Conservation (phyloP, 2,888 invertebrate species). For the Drosophila demipolita region DNA sequence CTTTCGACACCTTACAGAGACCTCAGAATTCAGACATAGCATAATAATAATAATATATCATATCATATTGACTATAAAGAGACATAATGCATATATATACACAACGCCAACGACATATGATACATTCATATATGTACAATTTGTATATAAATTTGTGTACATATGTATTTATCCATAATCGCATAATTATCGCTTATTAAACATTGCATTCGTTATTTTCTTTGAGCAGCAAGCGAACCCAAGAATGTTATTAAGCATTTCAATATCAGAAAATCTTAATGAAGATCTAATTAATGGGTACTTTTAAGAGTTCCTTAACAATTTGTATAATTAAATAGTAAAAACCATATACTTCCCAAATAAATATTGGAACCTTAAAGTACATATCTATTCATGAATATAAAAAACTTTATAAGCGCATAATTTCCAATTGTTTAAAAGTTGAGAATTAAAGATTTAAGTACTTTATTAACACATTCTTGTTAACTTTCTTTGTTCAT, state of each 20-base stretch:
- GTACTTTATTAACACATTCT: neutral
- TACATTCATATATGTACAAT: slow-evolving; percentile 32
- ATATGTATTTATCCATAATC: slow-evolving; percentile 19
- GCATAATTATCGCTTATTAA: slow-evolving; percentile 47
- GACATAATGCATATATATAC: slow-evolving; percentile 57
- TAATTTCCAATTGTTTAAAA: neutral
- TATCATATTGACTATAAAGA: slow-evolving; percentile 67
- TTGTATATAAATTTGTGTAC: slow-evolving; percentile 27
- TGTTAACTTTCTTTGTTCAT: neutral
- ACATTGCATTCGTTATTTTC: slow-evolving; percentile 17
- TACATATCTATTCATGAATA: neutral
- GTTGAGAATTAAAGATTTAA: neutral
- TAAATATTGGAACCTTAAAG: neutral
- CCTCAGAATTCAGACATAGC: slow-evolving; percentile 51
- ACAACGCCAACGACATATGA: slow-evolving; percentile 43
- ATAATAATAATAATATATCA: slow-evolving; percentile 37
- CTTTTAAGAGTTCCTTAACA: neutral
- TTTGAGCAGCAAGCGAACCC: slow-evolving; percentile 12
- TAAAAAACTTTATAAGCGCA: neutral
- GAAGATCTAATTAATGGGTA: neutral
- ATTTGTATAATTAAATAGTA: neutral
- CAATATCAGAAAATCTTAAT: neutral
- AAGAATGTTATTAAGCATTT: slow-evolving; percentile 11
- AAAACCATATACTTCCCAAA: neutral
- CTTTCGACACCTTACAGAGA: slow-evolving; percentile 67